Evolutionary conservation across 2,797 vertebrate genomes (phyloP).

Genomic region (Gila robusta): DNA sequence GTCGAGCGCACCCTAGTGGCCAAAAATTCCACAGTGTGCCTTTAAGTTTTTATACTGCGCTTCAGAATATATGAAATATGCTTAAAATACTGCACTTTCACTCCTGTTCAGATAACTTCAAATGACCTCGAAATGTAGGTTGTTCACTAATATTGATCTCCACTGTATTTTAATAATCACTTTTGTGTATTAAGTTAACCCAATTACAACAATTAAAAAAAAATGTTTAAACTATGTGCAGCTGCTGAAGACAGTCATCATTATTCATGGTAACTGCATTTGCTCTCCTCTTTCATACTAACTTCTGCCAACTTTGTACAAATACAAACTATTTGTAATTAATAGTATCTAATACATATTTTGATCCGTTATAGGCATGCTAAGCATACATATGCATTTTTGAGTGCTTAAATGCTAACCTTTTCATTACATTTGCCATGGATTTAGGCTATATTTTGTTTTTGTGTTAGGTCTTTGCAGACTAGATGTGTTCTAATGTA

Average conservation of each 20-base stretch:
- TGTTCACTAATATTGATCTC: neutral
- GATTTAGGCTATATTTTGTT: neutral
- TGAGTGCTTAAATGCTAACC: neutral
- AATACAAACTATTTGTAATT: neutral
- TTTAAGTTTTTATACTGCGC: too few relatives aligned
- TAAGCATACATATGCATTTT: neutral
- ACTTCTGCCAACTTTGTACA: neutral
- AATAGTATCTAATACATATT: slow-evolving; percentile 7
- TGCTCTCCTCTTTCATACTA: neutral
- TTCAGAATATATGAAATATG: neutral
- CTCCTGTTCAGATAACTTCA: neutral
- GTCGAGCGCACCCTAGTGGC: too few relatives aligned
- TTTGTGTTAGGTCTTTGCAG: neutral
- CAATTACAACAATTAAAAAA: too few relatives aligned
- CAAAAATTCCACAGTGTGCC: too few relatives aligned
- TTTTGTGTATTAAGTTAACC: neutral
- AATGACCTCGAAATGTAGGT: neutral
- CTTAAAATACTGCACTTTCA: neutral
- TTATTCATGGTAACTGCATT: slow-evolving; percentile 1
- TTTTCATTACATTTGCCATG: neutral
- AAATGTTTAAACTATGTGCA: too few relatives aligned
- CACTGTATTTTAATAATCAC: neutral
- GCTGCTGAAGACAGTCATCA: neutral
- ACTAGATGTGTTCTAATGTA: neutral
- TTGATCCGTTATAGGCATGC: neutral